phyloP scores from a whole-genome alignment of 2,797 vertebrate genomes.

The Brachyalestes nurse region DNA sequence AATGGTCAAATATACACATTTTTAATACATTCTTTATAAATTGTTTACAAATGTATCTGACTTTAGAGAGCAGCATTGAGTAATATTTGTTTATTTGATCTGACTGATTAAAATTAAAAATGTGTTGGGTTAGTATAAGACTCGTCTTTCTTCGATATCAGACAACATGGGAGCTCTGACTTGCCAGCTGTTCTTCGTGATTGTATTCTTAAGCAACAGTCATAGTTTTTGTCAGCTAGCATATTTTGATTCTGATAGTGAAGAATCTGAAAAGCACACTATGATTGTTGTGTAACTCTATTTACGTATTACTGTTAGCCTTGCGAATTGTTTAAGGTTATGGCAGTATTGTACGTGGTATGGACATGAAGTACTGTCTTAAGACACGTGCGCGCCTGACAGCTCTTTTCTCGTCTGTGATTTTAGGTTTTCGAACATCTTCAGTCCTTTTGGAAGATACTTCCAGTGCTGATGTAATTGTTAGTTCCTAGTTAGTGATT shows the following conservation, averaged over 20 bases:
- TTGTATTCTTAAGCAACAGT: too few species aligned
- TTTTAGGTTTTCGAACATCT: background rate
- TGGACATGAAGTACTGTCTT: background rate
- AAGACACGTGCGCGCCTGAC: background rate
- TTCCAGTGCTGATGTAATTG: slow-evolving; percentile 23
- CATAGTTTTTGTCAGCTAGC: background rate
- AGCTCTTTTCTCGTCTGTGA: background rate
- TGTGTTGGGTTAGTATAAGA: too few species aligned
- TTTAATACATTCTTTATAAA: background rate
- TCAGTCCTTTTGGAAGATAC: background rate
- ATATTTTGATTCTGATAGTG: background rate
- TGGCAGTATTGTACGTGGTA: background rate
- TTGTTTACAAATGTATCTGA: background rate
- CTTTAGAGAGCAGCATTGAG: too few species aligned
- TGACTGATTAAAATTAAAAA: too few species aligned
- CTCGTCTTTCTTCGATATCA: too few species aligned
- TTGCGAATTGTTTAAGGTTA: background rate
- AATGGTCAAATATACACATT: background rate
- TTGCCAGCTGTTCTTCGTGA: background rate
- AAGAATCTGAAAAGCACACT: background rate
- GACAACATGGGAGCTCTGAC: background rate
- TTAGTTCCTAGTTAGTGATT: slow-evolving; percentile 18
- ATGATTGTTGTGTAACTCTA: background rate
- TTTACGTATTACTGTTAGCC: too few species aligned
- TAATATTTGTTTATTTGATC: too few species aligned